These are phyloP conservation scores for Leucopsar rothschildi DNA, from an alignment of 2,113 vertebrate species.

Conservation along the genomic window DNA sequence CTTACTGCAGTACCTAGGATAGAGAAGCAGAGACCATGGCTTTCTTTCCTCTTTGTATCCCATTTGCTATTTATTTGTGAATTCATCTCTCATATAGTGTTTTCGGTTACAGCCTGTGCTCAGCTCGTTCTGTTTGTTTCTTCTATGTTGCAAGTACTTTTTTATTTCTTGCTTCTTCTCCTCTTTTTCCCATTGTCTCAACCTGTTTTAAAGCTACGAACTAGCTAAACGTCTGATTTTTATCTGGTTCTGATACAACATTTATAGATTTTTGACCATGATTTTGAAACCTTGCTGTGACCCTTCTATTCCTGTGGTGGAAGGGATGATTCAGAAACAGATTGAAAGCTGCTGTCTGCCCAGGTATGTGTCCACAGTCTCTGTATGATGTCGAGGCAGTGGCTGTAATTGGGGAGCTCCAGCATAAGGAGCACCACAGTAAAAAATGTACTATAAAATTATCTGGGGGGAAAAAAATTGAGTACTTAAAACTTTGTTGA, in stretches of 20 bases:
- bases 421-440: background rate
- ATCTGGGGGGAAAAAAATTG: background rate
- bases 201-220: background rate
- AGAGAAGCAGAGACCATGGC: background rate
- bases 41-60: background rate
- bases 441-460: background rate
- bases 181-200: background rate
- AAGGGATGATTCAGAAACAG: background rate
- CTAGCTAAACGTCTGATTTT: background rate
- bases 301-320: background rate
- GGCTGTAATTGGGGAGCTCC: background rate
- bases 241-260: accelerated
- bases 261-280: background rate
- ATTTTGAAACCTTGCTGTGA: background rate
- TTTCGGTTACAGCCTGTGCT: background rate
- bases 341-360: background rate
- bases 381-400: accelerated
- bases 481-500: background rate
- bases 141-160: background rate
- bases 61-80: background rate
- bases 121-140: background rate
- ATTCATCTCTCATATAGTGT: background rate
- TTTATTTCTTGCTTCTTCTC: background rate
- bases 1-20: background rate
- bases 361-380: background rate